A percentile compares a stretch with the other conserved stretches of the same genome.
Evolutionary conservation across 2,888 invertebrate genomes (phyloP).

Genomic region (Eupithecia subumbrata): DNA sequence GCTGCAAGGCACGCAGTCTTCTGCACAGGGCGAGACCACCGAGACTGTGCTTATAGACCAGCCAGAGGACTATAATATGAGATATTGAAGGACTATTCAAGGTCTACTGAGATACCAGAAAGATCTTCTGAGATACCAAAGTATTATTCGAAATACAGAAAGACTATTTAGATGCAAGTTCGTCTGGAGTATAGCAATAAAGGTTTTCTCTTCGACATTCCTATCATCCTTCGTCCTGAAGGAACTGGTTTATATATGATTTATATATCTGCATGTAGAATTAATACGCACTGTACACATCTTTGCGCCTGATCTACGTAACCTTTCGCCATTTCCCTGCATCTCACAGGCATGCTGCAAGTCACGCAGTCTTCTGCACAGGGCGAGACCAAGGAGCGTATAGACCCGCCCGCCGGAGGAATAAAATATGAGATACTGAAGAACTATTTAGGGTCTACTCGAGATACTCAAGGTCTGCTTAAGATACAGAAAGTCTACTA

Average conservation of each 20-base stretch:
- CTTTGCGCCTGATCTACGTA: conserved; percentile 89
- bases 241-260: too few relatives aligned
- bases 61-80: conserved; percentile 37
- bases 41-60: conserved; percentile 41
- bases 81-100: conserved; percentile 35
- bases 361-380: conserved; percentile 54
- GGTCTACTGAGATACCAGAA: background rate
- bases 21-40: conserved; percentile 49
- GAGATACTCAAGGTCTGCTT: background rate
- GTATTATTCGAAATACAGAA: background rate
- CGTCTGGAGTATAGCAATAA: background rate
- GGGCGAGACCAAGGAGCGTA: conserved; percentile 46
- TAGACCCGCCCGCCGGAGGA: conserved; percentile 36
- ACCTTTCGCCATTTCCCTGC: conserved; percentile 90
- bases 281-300: too few relatives aligned
- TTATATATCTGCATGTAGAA: too few relatives aligned
- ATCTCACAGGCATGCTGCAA: conserved; percentile 83
- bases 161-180: too few relatives aligned
- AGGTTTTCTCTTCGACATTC: background rate
- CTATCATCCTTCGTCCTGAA: background rate
- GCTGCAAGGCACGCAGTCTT: conserved; percentile 60
- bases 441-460: too few relatives aligned
- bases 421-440: conserved; percentile 44
- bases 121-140: too few relatives aligned
- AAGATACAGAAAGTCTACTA: too few relatives aligned